Percentiles rank a stretch among this genome's conserved stretches.
phyloP scores from a whole-genome alignment of 2,113 vertebrate species.

The Apodemus speciosus region DNA sequence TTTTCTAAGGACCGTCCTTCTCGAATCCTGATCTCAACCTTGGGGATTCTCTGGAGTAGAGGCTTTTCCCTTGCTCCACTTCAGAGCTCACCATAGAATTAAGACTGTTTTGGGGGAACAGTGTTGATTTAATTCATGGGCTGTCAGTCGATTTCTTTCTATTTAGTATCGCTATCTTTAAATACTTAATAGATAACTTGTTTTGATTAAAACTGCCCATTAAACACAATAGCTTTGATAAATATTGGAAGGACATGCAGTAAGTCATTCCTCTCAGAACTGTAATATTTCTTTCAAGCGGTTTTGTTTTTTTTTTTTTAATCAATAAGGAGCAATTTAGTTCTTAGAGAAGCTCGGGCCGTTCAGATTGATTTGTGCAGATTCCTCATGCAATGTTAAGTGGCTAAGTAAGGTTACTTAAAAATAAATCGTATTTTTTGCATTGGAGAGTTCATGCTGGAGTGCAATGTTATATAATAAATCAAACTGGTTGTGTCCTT shows the following conservation, averaged over 20 bases:
- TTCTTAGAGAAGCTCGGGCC: slow-evolving; percentile 8
- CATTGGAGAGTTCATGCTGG: neutral
- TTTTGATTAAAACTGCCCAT: slow-evolving; percentile 32
- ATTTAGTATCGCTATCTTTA: neutral
- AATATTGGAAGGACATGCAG: neutral
- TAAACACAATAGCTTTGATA: slow-evolving; percentile 49
- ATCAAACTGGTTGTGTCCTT: neutral
- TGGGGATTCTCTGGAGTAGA: neutral
- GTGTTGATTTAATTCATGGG: neutral
- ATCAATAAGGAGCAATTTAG: slow-evolving; percentile 39
- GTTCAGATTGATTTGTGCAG: slow-evolving; percentile 35
- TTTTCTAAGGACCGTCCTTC: neutral
- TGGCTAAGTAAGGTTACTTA: slow-evolving; percentile 28
- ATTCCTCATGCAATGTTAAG: slow-evolving; percentile 8
- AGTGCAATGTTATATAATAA: neutral
- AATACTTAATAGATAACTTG: slow-evolving; percentile 34
- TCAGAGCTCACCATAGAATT: neutral
- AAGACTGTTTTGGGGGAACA: neutral
- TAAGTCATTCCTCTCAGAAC: neutral
- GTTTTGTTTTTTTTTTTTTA: slow-evolving; percentile 40
- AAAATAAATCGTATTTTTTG: slow-evolving; percentile 31
- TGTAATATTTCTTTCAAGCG: neutral
- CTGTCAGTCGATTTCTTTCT: neutral
- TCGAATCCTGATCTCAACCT: too few relatives aligned
- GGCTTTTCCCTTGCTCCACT: neutral